A percentile compares a stretch with the other conserved stretches of the same genome.
phyloP scores from a whole-genome alignment of 2,113 vertebrate genomes.

The Vidua chalybeata region DNA sequence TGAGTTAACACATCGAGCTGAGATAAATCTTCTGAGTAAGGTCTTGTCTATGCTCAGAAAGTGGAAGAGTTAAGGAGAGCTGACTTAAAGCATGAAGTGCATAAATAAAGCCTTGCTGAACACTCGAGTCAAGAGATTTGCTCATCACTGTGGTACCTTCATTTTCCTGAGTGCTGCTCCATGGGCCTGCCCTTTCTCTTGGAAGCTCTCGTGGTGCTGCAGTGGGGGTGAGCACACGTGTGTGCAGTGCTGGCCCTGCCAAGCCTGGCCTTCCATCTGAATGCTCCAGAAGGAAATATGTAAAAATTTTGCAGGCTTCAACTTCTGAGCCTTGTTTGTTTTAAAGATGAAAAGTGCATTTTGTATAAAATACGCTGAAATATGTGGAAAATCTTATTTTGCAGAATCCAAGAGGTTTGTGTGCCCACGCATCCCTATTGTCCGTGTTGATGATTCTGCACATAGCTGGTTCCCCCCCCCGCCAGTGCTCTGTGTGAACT shows the following conservation, averaged over 20 bases:
- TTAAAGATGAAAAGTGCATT: background rate
- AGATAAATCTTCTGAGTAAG: background rate
- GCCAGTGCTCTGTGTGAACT: background rate
- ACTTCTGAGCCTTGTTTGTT: conserved; percentile 13
- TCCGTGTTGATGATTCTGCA: background rate
- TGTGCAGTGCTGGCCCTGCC: background rate
- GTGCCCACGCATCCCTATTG: conserved; percentile 3
- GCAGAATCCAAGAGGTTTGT: background rate
- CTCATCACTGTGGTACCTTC: background rate
- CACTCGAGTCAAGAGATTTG: background rate
- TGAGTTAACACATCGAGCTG: background rate
- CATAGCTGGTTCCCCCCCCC: background rate
- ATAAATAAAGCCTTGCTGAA: background rate
- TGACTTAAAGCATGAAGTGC: background rate
- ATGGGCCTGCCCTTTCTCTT: rapidly evolving
- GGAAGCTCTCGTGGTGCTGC: rapidly evolving
- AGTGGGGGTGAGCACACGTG: rapidly evolving
- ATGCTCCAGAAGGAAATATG: background rate
- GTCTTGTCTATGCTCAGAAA: background rate
- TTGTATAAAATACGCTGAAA: background rate
- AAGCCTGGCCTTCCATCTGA: background rate
- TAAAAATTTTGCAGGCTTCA: background rate
- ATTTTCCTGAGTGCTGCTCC: background rate
- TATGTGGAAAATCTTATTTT: conserved; percentile 38
- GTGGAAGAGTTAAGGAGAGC: background rate